Evolutionary conservation across 2,113 vertebrate genomes (phyloP).

Genomic region (Cervus canadensis): DNA sequence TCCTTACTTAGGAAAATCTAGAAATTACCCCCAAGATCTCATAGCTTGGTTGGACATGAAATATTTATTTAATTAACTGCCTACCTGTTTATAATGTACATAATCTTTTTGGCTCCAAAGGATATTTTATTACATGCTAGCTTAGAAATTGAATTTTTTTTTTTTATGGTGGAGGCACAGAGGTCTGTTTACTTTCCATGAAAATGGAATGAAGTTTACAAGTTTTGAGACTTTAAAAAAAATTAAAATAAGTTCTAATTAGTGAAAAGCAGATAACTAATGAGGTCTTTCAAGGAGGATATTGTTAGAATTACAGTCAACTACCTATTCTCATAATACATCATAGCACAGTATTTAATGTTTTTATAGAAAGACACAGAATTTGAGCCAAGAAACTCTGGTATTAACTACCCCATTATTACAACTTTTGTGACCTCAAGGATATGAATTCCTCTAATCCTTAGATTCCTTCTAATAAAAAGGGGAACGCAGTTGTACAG

Average conservation of each 20-base stretch:
- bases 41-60: not conserved
- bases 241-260: not conserved
- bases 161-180: not conserved
- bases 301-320: not conserved
- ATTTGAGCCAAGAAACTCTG: not conserved
- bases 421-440: not conserved
- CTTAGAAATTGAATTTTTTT: not conserved
- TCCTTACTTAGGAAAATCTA: not conserved
- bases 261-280: not conserved
- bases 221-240: not conserved
- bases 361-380: not conserved
- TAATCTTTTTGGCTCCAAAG: not conserved
- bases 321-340: not conserved
- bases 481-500: not conserved
- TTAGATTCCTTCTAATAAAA: not conserved
- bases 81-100: not conserved
- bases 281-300: not conserved
- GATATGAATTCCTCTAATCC: not conserved
- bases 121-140: not conserved
- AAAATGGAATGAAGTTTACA: not conserved
- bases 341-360: not conserved
- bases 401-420: not conserved
- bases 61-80: not conserved
- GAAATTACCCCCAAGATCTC: not conserved
- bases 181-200: not conserved